Conservation (phyloP, 2,888 invertebrate species). For the Polydrusus cervinus region DNA sequence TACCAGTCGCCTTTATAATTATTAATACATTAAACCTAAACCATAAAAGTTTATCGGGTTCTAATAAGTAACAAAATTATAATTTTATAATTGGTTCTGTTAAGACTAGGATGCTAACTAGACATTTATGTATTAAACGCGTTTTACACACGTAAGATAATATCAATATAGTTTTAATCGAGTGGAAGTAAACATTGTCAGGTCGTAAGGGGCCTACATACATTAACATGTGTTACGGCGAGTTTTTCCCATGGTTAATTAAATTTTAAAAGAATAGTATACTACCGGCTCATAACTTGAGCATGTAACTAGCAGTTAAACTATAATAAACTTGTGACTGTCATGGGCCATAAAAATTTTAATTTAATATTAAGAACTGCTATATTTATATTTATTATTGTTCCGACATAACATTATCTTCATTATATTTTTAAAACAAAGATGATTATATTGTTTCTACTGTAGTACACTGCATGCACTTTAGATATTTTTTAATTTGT, state of each 20-base stretch:
- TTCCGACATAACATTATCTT: constrained; percentile 6
- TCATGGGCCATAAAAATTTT: constrained; percentile 30
- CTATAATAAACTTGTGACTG: constrained; percentile 39
- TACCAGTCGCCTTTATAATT: too few relatives aligned
- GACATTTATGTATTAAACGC: constrained; percentile 53
- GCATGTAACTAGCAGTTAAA: constrained; percentile 24
- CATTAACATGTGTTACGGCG: constrained; percentile 41
- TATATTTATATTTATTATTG: constrained; percentile 15
- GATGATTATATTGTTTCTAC: too few relatives aligned
- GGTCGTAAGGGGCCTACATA: constrained; percentile 26
- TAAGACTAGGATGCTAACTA: constrained; percentile 1
- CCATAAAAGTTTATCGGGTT: too few relatives aligned
- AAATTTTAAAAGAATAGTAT: constrained; percentile 34
- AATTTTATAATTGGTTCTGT: not conserved
- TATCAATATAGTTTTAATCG: constrained; percentile 63
- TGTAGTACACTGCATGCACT: too few relatives aligned
- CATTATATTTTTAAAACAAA: not conserved
- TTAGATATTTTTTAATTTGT: too few relatives aligned
- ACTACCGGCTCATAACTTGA: constrained; percentile 18
- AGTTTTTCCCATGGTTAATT: constrained; percentile 47
- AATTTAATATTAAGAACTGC: constrained; percentile 36
- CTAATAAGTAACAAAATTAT: not conserved
- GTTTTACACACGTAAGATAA: constrained; percentile 59
- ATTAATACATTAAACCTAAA: too few relatives aligned
- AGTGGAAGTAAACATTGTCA: constrained; percentile 55